These are phyloP conservation scores for Panopea generosa DNA, from an alignment of 2,888 invertebrate genomes.

Conservation along the genomic window DNA sequence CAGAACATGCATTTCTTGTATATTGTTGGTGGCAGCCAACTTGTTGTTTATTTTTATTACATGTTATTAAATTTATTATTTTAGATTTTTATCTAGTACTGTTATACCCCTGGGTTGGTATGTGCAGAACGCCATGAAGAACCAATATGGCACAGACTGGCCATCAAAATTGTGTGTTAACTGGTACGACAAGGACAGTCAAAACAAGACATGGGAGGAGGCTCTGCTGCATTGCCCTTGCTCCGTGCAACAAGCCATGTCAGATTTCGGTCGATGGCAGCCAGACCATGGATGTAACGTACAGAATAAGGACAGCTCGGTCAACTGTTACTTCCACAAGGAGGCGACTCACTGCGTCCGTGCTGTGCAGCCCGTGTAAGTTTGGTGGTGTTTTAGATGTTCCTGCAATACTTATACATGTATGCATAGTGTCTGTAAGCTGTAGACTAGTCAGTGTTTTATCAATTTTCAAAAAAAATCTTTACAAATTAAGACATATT, in stretches of 20 bases:
- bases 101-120: constrained; percentile 79
- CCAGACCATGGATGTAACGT: constrained; percentile 86
- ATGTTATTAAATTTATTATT: no score
- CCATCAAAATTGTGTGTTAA: constrained; percentile 93
- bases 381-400: neutral
- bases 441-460: no score
- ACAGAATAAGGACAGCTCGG: constrained; percentile 87
- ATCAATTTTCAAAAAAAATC: no score
- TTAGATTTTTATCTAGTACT: constrained; percentile 69
- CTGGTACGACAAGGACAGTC: constrained; percentile 96
- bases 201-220: constrained; percentile 92
- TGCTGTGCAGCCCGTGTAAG: constrained; percentile 93
- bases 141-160: constrained; percentile 91
- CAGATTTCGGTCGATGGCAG: constrained; percentile 96
- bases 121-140: constrained; percentile 64
- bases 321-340: constrained; percentile 90
- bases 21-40: no score
- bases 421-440: no score
- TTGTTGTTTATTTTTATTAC: no score
- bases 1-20: no score
- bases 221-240: constrained; percentile 91
- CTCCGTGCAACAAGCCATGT: constrained; percentile 94
- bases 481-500: no score
- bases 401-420: no score
- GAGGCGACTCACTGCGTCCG: constrained; percentile 97